Conservation (phyloP, 2,888 invertebrate species). For the Latrodectus elegans region DNA sequence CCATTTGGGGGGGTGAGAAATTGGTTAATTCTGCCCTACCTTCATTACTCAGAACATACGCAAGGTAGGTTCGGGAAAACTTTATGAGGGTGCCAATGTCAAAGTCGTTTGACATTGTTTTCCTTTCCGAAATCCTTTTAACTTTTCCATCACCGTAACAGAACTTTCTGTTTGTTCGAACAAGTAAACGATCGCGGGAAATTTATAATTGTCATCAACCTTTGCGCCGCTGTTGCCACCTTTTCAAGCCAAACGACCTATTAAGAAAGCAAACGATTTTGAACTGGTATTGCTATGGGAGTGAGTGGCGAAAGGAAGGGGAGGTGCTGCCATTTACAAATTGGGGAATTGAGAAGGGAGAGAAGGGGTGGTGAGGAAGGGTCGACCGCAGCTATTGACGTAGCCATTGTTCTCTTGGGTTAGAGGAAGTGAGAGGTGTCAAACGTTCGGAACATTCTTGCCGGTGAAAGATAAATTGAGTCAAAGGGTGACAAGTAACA, state of each 20-base stretch:
- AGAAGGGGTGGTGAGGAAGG: neutral
- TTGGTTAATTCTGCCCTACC: neutral
- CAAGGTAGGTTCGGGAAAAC: neutral
- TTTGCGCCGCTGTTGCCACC: conserved; percentile 20
- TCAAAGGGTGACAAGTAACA: conserved; percentile 1
- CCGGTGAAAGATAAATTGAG: conserved; percentile 11
- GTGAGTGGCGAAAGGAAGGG: conserved; percentile 1
- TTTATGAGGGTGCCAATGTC: neutral
- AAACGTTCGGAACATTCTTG: conserved; percentile 1
- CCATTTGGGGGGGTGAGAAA: neutral
- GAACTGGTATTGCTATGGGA: conserved; percentile 1
- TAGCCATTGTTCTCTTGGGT: conserved; percentile 41
- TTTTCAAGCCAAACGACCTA: conserved; percentile 18
- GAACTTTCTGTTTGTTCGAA: neutral
- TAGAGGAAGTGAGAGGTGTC: neutral
- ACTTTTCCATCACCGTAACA: neutral
- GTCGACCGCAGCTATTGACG: conserved; percentile 41
- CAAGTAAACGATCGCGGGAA: conserved; percentile 3
- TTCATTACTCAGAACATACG: neutral
- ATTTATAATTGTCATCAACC: conserved; percentile 58
- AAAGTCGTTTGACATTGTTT: neutral
- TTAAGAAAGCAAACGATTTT: conserved; percentile 32
- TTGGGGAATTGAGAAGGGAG: conserved; percentile 21
- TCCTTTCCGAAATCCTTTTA: neutral
- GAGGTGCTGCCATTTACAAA: conserved; percentile 36